Evolutionary conservation across 2,113 vertebrate genomes (phyloP).

Genomic region (Zingel zingel): DNA sequence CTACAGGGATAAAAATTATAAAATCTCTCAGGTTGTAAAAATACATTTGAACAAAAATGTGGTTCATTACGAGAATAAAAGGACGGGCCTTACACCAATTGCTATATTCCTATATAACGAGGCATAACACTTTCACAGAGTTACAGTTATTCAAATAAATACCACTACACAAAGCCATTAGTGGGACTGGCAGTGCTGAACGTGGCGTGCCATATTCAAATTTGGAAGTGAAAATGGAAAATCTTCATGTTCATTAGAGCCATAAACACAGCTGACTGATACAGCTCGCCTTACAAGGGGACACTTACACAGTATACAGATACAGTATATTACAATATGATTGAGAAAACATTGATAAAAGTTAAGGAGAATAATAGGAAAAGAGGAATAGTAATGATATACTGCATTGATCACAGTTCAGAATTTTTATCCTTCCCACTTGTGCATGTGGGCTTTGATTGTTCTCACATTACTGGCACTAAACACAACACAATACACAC

Average conservation of each 20-base stretch:
- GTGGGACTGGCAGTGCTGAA: constrained; percentile 7
- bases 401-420: neutral
- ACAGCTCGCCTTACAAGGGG: neutral
- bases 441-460: neutral
- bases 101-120: neutral
- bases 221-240: neutral
- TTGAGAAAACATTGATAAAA: neutral
- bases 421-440: neutral
- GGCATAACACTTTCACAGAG: constrained; percentile 2
- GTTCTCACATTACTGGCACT: neutral
- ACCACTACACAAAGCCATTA: constrained; percentile 10
- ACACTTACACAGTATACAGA: neutral
- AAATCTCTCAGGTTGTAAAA: neutral
- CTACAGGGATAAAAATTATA: constrained; percentile 74
- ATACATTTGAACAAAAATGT: neutral
- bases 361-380: neutral
- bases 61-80: constrained; percentile 5
- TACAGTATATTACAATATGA: neutral
- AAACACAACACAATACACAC: rapidly evolving
- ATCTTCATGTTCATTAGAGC: neutral
- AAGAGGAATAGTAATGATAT: neutral
- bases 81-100: neutral
- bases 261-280: neutral
- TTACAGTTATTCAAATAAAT: constrained; percentile 16
- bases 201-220: neutral